Evolutionary conservation across 2,888 invertebrate genomes (phyloP).

Genomic region (Desoria tigrina): DNA sequence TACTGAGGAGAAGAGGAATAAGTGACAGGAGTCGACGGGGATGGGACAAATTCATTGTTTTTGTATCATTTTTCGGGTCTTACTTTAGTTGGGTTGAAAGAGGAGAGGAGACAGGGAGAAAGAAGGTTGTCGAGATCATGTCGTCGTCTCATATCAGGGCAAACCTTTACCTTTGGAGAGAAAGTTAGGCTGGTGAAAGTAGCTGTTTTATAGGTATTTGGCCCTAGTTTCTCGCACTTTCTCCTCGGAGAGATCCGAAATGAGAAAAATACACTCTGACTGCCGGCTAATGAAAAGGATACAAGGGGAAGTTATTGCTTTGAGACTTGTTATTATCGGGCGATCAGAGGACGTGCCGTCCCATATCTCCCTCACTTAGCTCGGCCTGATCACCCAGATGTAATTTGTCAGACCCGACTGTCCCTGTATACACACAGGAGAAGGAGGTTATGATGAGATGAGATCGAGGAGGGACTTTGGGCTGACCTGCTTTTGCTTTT

Average conservation of each 20-base stretch:
- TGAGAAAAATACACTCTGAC: conserved; percentile 41
- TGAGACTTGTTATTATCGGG: conserved; percentile 37
- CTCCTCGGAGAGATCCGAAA: conserved; percentile 25
- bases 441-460: too few relatives aligned
- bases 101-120: not conserved
- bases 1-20: not conserved
- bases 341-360: conserved; percentile 21
- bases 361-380: conserved; percentile 36
- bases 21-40: conserved; percentile 1
- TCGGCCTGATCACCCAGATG: conserved; percentile 39
- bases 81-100: not conserved
- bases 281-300: conserved; percentile 46
- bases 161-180: conserved; percentile 17
- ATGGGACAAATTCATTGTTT: conserved; percentile 43
- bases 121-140: conserved; percentile 25
- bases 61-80: conserved; percentile 18
- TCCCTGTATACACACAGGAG: not conserved
- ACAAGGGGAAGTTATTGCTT: conserved; percentile 36
- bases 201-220: not conserved
- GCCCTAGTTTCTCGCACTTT: not conserved
- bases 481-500: conserved; percentile 41
- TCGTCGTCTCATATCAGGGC: conserved; percentile 26
- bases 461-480: conserved; percentile 12
- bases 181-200: too few relatives aligned
- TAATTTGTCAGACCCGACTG: conserved; percentile 44